Percentiles rank a stretch among this genome's conserved stretches.
Conservation (phyloP, 2,797 vertebrate species). For the Pachyuromys duprasi region DNA sequence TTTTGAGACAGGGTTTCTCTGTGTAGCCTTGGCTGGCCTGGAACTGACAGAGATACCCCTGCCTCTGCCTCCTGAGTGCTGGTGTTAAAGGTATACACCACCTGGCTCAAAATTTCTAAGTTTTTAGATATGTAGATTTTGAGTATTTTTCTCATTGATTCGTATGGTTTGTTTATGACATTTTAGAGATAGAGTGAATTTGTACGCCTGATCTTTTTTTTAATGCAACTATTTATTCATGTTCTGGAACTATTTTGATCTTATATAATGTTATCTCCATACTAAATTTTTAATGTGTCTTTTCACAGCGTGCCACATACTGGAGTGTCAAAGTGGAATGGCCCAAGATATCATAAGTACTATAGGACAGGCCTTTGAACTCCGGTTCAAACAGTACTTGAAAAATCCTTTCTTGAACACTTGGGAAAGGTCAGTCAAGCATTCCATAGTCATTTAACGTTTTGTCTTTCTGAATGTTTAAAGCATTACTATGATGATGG, state of each 20-base stretch:
- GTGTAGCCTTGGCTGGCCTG: neutral
- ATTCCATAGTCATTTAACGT: constrained; percentile 53
- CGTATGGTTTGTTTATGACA: neutral
- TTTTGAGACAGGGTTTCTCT: neutral
- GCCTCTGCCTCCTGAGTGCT: neutral
- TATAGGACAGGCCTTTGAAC: constrained; percentile 96
- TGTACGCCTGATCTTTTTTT: neutral
- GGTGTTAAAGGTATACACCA: neutral
- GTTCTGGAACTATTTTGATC: constrained; percentile 33
- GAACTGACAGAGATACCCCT: neutral
- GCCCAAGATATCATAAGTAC: constrained; percentile 94
- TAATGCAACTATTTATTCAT: neutral
- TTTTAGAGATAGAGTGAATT: neutral
- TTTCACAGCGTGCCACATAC: constrained; percentile 93
- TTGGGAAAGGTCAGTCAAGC: constrained; percentile 90
- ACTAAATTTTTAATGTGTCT: neutral
- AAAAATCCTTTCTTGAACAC: constrained; percentile 89
- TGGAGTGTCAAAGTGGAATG: constrained; percentile 92
- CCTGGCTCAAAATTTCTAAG: neutral
- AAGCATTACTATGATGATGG: neutral
- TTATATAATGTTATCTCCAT: neutral
- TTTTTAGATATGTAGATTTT: constrained; percentile 9
- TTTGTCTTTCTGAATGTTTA: neutral
- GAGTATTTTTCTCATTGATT: constrained; percentile 21
- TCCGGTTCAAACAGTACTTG: constrained; percentile 94